A percentile compares a stretch with the other conserved stretches of the same genome.
These are phyloP conservation scores for Caiman crocodilus DNA, from an alignment of 2,797 vertebrate genomes.

Conservation along the genomic window DNA sequence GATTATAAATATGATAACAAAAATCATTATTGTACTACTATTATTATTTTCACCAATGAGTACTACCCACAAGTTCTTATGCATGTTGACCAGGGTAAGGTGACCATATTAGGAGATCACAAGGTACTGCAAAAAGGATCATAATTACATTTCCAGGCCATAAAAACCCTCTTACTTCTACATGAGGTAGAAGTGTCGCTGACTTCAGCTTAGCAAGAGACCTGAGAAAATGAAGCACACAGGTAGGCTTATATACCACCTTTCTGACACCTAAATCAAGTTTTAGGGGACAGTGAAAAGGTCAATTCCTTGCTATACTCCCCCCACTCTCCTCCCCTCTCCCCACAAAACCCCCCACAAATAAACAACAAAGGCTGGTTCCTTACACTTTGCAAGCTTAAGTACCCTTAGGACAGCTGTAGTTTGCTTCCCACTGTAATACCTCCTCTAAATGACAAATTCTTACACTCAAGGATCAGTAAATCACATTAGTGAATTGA, in stretches of 20 bases:
- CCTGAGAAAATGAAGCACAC: background rate
- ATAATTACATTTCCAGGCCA: conserved; percentile 9
- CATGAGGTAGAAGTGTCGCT: background rate
- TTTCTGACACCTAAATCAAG: background rate
- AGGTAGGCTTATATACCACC: background rate
- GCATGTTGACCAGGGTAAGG: background rate
- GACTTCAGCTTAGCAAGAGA: background rate
- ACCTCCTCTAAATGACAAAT: background rate
- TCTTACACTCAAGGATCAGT: background rate
- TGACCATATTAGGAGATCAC: background rate
- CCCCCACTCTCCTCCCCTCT: too few species aligned
- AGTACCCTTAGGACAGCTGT: background rate
- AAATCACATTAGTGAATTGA: background rate
- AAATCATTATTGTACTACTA: conserved; percentile 1
- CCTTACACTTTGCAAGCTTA: background rate
- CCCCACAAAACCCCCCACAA: too few species aligned
- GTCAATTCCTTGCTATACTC: too few species aligned
- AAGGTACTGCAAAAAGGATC: conserved; percentile 27
- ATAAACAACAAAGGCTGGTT: background rate
- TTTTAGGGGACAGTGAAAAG: background rate
- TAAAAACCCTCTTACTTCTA: background rate
- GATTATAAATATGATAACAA: background rate
- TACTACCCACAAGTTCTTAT: background rate
- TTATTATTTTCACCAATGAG: conserved; percentile 25
- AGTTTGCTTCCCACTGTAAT: background rate